These are phyloP conservation scores for Ennomos quercinarius DNA, from an alignment of 2,888 invertebrate genomes.

Conservation along the genomic window DNA sequence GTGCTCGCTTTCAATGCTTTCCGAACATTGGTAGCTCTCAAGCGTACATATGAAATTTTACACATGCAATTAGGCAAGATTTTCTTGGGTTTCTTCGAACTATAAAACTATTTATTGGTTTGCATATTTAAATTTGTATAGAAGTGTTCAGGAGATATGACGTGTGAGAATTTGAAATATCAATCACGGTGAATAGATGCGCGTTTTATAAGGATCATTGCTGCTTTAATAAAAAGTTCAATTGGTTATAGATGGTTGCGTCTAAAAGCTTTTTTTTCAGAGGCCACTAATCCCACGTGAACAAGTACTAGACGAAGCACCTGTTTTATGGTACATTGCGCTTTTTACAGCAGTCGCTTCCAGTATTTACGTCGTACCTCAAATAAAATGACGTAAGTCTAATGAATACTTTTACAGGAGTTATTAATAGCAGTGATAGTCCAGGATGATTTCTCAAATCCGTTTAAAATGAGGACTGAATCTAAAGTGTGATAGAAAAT, in stretches of 20 bases:
- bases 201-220: constrained; percentile 9
- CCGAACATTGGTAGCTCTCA: constrained; percentile 35
- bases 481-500: no score
- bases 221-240: constrained; percentile 12
- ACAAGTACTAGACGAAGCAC: constrained; percentile 1
- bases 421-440: no score
- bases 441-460: no score
- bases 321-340: neutral
- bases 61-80: constrained; percentile 35
- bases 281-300: neutral
- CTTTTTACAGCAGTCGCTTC: no score
- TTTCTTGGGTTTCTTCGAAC: constrained; percentile 28
- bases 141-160: constrained; percentile 11
- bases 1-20: constrained; percentile 36
- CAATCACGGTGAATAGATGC: constrained; percentile 13
- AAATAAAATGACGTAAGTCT: no score
- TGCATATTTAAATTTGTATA: constrained; percentile 16
- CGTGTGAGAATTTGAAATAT: constrained; percentile 21
- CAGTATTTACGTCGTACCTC: no score
- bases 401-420: no score
- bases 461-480: no score
- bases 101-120: constrained; percentile 34
- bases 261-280: constrained; percentile 8
- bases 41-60: constrained; percentile 34
- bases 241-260: constrained; percentile 4